Evolutionary conservation across 2,888 invertebrate species (phyloP).

Genomic region (Cosmorhoe ocellata): DNA sequence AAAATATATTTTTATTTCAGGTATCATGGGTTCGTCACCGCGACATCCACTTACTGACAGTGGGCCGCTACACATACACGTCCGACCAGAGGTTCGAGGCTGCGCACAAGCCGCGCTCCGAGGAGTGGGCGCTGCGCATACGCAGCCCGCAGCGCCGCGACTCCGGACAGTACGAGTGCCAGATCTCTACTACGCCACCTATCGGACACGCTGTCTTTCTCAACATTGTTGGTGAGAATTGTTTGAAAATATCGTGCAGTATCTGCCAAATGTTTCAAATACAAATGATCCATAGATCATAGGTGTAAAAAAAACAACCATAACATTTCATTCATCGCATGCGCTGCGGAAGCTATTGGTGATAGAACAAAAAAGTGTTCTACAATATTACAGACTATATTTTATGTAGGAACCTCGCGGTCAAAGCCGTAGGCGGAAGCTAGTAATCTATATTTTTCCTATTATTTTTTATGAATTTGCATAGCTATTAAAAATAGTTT

Average conservation of each 20-base stretch:
- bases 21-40: conserved; percentile 96
- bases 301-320: no score
- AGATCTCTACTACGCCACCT: conserved; percentile 95
- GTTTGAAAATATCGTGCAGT: not conserved
- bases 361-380: no score
- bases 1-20: conserved; percentile 68
- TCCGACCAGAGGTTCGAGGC: conserved; percentile 91
- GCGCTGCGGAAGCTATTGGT: no score
- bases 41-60: conserved; percentile 94
- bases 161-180: conserved; percentile 94
- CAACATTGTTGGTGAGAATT: conserved; percentile 90
- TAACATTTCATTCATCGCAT: no score
- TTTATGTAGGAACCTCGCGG: no score
- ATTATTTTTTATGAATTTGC: no score
- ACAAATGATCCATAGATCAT: no score
- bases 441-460: no score
- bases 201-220: conserved; percentile 91
- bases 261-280: no score
- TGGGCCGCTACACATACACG: conserved; percentile 94
- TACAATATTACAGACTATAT: no score
- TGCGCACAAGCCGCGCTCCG: conserved; percentile 91
- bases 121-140: conserved; percentile 91
- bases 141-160: conserved; percentile 89
- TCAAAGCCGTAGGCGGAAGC: no score
- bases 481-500: no score